These are phyloP conservation scores for Ptyas mucosa DNA, from an alignment of 2,113 vertebrate species.

Conservation along the genomic window DNA sequence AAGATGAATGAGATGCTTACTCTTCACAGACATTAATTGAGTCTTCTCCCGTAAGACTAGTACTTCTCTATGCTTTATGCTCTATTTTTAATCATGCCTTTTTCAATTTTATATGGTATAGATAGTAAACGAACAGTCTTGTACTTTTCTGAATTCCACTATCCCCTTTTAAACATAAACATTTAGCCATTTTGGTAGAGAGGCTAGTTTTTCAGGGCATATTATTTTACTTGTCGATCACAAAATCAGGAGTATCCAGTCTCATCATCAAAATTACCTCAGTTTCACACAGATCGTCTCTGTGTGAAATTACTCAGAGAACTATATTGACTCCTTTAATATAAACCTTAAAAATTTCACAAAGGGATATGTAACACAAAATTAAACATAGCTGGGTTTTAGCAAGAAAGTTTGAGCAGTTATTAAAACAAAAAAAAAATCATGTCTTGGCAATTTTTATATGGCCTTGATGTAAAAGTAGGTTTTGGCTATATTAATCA, in stretches of 20 bases:
- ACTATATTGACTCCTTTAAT: background rate
- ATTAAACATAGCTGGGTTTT: background rate
- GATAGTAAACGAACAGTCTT: background rate
- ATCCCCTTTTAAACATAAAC: background rate
- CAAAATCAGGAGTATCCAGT: background rate
- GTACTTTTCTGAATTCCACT: background rate
- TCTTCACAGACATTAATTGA: background rate
- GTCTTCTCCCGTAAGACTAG: background rate
- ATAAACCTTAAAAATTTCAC: background rate
- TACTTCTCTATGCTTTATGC: background rate
- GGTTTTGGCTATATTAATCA: background rate
- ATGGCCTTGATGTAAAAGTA: background rate
- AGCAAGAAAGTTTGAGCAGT: background rate
- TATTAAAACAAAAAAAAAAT: background rate
- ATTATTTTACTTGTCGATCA: background rate
- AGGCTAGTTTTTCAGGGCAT: background rate
- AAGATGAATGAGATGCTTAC: background rate
- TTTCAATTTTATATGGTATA: background rate
- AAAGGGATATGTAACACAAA: background rate
- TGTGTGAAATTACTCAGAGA: background rate
- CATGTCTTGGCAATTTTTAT: background rate
- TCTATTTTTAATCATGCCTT: background rate
- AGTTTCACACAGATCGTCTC: background rate
- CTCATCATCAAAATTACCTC: background rate
- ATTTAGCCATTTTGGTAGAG: background rate